Conservation (phyloP, 2,113 vertebrate genomes). For the Platysteira castanea region DNA sequence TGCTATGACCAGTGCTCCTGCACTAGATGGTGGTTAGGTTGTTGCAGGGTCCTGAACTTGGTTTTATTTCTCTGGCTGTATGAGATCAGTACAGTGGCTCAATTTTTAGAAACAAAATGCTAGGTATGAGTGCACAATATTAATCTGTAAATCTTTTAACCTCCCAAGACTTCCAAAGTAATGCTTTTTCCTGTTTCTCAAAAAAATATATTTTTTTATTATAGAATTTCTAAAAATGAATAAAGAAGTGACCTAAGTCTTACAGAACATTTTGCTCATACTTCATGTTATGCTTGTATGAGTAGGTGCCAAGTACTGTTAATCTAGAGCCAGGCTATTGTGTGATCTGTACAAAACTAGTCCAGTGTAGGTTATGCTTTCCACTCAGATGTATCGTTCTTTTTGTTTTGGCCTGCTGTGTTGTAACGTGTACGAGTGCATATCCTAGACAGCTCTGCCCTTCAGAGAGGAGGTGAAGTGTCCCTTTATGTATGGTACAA, state of each 20-base stretch:
- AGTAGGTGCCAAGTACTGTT: not conserved
- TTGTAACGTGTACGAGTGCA: not conserved
- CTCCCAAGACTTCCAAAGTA: not conserved
- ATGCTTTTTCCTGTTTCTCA: not conserved
- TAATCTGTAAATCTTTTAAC: not conserved
- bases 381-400: not conserved
- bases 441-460: not conserved
- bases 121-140: not conserved
- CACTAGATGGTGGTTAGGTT: not conserved
- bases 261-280: not conserved
- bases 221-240: not conserved
- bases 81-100: not conserved
- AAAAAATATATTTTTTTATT: not conserved
- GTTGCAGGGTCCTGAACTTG: not conserved
- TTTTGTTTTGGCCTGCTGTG: not conserved
- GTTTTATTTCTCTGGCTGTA: not conserved
- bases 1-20: not conserved
- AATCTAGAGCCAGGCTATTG: not conserved
- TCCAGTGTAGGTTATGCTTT: rapidly evolving
- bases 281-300: not conserved
- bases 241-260: not conserved
- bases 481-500: not conserved
- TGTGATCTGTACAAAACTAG: not conserved
- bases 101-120: not conserved
- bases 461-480: not conserved